Evolutionary conservation across 35 echinoderm and acorn worm species (phyloP), one percentile per base, ranked within the genome.

Genomic region (Strongylocentrotus purpuratus): DNA sequence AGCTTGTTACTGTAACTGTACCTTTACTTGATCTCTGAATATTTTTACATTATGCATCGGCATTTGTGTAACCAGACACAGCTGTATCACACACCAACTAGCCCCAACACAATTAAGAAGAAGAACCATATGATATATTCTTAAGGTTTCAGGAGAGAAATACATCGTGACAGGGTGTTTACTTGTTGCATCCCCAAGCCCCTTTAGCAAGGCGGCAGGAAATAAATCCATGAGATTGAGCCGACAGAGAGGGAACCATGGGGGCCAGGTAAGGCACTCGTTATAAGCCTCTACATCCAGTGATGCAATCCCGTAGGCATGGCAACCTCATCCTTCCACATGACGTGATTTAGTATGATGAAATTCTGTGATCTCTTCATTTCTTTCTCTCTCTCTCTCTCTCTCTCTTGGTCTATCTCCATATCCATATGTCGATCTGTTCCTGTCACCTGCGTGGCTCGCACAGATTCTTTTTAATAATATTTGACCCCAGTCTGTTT

Each of bases 261-360:
- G 18, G 22, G 65, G 65, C 52, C 17, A 59, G 17, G 52, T 59
- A 17, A 59, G 52, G 10, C 25, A 8, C 65, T 78, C 8, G 65
- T 28, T 78, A 22, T n/a, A 78, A 78, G 65, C 28, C 20, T 78
- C 65, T 78, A 22, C 65, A n/a, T 78, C 65, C 65, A 78, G 22
- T 78, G 65, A 78, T 78, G 65, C 65, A 78, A 78, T 78, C 65
- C 65, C 22, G 65, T 78, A 15, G 65, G 65, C 65, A 78, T 78
- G 22, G 65, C 65, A 78, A 78, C 65, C 28, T 78, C 65, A 78
- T 78, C 65, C n/a, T 78, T 78, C 65, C 65, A 78, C 65, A 78
- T 78, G 65, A 78, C 65, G 65, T 78, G 65, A 78, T 78, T 78
- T 78, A 78, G 65, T 7, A 78, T n/a, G 65, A 78, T 78, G 65